Percentiles rank a stretch among this genome's conserved stretches.
Conservation (phyloP, 2,113 vertebrate species). For the Macroglossus sobrinus region DNA sequence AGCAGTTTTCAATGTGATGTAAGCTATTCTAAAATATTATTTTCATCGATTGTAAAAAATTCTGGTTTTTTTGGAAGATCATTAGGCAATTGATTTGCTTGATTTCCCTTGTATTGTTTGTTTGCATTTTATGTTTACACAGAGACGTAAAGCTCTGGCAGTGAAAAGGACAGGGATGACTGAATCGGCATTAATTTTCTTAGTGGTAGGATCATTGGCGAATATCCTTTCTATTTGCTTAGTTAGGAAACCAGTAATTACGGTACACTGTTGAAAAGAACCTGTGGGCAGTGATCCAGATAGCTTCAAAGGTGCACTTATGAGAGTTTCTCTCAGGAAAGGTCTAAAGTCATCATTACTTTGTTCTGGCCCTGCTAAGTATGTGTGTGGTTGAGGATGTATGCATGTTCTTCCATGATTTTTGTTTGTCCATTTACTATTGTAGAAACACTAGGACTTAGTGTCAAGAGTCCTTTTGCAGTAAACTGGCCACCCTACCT, state of each 20-base stretch:
- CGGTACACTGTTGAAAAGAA: not conserved
- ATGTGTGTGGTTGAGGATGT: not conserved
- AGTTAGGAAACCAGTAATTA: not conserved
- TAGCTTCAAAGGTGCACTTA: not conserved
- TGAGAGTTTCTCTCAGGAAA: not conserved
- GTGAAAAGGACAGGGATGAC: not conserved
- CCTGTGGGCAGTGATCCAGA: not conserved
- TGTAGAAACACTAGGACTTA: not conserved
- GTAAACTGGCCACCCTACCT: not conserved
- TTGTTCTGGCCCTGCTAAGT: not conserved
- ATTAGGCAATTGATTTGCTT: constrained; percentile 35
- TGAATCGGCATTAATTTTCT: not conserved
- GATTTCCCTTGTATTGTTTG: not conserved
- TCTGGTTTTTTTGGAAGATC: constrained; percentile 23
- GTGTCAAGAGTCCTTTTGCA: not conserved
- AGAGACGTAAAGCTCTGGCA: not conserved
- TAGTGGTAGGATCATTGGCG: not conserved
- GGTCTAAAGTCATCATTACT: not conserved
- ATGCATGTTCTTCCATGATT: not conserved
- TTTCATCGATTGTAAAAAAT: not conserved
- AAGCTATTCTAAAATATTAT: not conserved
- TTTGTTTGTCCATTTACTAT: not conserved
- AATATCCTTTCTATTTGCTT: not conserved
- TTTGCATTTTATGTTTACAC: constrained; percentile 39
- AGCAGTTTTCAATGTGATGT: not conserved